phyloP scores from a whole-genome alignment of 2,113 vertebrate genomes.

The Struthidea cinerea region DNA sequence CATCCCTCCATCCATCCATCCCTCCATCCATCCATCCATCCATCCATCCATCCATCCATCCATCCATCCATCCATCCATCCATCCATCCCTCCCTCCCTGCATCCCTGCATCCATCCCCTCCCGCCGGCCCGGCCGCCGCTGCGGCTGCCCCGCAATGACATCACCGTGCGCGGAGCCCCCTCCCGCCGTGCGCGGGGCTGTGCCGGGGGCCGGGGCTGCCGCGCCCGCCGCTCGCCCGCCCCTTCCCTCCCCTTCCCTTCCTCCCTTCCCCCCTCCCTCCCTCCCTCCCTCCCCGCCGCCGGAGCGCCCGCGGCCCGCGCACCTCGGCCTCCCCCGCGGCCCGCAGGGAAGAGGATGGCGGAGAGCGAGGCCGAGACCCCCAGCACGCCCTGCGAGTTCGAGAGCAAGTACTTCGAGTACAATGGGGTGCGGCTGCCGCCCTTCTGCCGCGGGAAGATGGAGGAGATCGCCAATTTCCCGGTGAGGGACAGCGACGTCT shows the following conservation, averaged over 20 bases:
- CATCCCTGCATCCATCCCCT: no score
- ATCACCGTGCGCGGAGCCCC: no score
- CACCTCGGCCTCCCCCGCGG: background rate
- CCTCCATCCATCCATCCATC: background rate
- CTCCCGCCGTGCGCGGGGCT: no score
- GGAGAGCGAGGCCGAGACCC: conserved; percentile 94
- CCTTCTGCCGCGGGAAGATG: conserved; percentile 98
- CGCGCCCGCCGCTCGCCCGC: no score
- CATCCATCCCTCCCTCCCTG: no score
- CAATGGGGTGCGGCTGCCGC: conserved; percentile 93
- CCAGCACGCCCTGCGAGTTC: conserved; percentile 94
- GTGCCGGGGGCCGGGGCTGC: no score
- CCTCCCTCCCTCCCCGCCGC: background rate
- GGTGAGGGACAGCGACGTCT: conserved; percentile 91
- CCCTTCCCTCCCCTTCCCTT: no score
- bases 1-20: background rate
- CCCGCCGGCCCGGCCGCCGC: no score
- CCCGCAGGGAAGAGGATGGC: conserved; percentile 79
- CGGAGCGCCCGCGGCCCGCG: background rate
- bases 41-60: no score
- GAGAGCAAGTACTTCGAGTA: conserved; percentile 98
- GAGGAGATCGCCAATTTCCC: conserved; percentile 94
- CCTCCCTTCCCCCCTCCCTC: background rate
- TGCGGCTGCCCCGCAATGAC: no score
- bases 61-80: no score